Evolutionary conservation across 92 coral and sea anemone species (phyloP).

Genomic region (Paramuricea clavata): DNA sequence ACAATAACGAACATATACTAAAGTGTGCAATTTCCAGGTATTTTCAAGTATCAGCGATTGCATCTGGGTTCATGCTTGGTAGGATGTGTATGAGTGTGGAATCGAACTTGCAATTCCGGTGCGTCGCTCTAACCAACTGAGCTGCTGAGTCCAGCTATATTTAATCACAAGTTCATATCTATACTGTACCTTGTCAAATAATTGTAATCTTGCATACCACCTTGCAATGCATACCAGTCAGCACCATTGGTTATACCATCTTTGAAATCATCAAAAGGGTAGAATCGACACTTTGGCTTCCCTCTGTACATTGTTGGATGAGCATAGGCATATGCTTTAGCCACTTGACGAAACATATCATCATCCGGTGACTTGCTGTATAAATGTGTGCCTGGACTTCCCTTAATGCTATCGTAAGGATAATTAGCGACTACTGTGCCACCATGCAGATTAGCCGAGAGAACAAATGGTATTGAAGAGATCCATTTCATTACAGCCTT

Average conservation of each 20-base stretch:
- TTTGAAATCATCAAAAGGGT: constrained; percentile 44
- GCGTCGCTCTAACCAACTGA: no score
- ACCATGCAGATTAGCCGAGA: constrained; percentile 95
- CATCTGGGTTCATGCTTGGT: constrained; percentile 95
- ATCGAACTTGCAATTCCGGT: no score
- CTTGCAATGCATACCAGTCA: constrained; percentile 87
- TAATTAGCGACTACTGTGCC: constrained; percentile 95
- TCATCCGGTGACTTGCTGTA: constrained; percentile 77
- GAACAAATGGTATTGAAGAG: constrained; percentile 82
- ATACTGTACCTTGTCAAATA: constrained; percentile 89
- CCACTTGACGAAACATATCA: constrained; percentile 80
- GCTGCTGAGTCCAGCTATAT: no score
- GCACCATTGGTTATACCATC: constrained; percentile 90
- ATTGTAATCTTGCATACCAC: constrained; percentile 99
- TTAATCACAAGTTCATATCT: no score
- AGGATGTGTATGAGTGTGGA: constrained; percentile 90
- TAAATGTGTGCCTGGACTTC: constrained; percentile 65
- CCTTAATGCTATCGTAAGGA: constrained; percentile 90
- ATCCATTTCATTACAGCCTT: constrained; percentile 91
- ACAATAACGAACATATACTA: no score
- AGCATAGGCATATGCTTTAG: constrained; percentile 74
- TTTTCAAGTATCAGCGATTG: constrained; percentile 95
- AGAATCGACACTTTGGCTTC: constrained; percentile 52
- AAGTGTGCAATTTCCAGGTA: no score
- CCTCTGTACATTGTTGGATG: constrained; percentile 80